Evolutionary conservation across 2,797 vertebrate species (phyloP), one percentile per base, ranked within the genome.

Genomic region (Lacerta agilis): DNA sequence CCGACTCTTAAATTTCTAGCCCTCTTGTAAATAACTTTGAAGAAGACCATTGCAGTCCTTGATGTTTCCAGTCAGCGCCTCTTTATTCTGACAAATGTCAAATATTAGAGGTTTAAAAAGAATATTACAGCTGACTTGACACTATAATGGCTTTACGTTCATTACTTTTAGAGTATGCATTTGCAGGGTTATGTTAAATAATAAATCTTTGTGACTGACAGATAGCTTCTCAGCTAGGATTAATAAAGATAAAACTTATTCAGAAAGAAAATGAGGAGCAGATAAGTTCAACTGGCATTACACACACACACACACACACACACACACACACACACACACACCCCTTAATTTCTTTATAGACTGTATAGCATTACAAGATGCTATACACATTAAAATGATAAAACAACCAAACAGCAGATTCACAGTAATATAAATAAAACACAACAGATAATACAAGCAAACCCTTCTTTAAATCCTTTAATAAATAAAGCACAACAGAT

Each of bases 1-100:
- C 43, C 87, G 79, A 69, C 58, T 90, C 79, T 69, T 76, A 93
- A 94, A 77, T 0, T 2, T 92, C 85, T 13, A 3, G 83, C n/a
- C 84, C 2, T 87, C 43, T 82, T 88, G 5, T 72, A 86, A 90
- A 91, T 17, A 91, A 93, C 86, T 67, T 64, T 86, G 86, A 78
- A 78, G 79, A 61, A 41, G 27, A 41, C 89, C 72, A 13, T 5
- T 41, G 88, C 83, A 41, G 10, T 79, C 45, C 90, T 61, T 25
- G 72, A 36, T 41, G 58, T 38, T 71, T n/a, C 18, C 71, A 7
- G 2, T 83, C 82, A 72, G 27, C 43, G 33, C 18, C n/a, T 29
- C 61, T 67, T 81, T 82, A 67, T 82, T 71, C 49, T 83, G 82
- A 33, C 82, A 49, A 49, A 41, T 49, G 38, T 49, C 5, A 36